Evolutionary conservation across 2,113 vertebrate species (phyloP).

Genomic region (Campylomormyrus numenius): DNA sequence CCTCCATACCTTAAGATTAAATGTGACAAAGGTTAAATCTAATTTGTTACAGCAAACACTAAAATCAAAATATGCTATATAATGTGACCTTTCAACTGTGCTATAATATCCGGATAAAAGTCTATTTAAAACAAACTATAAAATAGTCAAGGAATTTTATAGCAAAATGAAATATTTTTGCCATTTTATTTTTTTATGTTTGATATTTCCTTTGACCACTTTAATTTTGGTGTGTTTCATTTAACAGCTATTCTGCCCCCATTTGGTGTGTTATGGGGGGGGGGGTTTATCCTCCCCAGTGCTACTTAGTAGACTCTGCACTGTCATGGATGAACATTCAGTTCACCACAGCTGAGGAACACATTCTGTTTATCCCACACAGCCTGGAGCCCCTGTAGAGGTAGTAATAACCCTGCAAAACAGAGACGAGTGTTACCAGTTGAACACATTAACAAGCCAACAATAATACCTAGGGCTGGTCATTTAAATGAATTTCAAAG

Average conservation of each 20-base stretch:
- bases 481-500: neutral
- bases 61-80: neutral
- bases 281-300: neutral
- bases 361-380: constrained; percentile 81
- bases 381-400: constrained; percentile 70
- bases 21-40: neutral
- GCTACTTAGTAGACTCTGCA: neutral
- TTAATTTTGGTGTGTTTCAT: neutral
- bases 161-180: neutral
- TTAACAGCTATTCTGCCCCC: neutral
- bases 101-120: neutral
- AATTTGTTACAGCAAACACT: neutral
- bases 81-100: neutral
- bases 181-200: neutral
- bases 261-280: neutral
- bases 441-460: neutral
- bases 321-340: constrained; percentile 34
- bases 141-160: neutral
- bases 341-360: constrained; percentile 73
- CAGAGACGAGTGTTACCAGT: neutral
- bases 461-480: neutral
- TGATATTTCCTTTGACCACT: neutral
- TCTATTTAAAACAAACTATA: neutral
- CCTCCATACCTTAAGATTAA: neutral
- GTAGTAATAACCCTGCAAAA: constrained; percentile 78